phyloP scores from a whole-genome alignment of 2,113 vertebrate genomes.

The Podocnemis expansa region DNA sequence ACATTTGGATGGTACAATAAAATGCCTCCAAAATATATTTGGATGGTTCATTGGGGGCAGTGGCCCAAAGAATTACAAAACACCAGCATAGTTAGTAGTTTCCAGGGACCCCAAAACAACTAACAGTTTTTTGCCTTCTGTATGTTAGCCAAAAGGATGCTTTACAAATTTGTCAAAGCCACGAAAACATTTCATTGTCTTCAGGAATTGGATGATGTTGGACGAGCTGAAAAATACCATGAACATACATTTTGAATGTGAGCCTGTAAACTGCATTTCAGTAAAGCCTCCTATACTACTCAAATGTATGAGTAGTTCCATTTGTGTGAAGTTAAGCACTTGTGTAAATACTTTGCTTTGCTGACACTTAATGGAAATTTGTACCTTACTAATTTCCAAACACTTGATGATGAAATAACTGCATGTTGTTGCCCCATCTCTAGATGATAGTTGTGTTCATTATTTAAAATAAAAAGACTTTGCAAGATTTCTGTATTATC shows the following conservation, averaged over 20 bases:
- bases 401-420: neutral
- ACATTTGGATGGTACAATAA: too few relatives aligned
- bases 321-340: neutral
- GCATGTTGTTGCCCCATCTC: neutral
- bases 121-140: neutral
- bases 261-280: neutral
- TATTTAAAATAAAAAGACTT: neutral
- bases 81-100: neutral
- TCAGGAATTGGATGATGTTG: neutral
- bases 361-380: neutral
- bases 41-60: neutral
- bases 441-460: neutral
- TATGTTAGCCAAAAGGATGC: neutral
- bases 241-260: neutral
- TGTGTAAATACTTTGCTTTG: neutral
- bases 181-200: neutral
- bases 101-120: neutral
- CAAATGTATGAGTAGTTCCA: neutral
- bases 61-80: neutral
- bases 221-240: neutral
- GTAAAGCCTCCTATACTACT: neutral
- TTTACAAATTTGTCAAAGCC: neutral
- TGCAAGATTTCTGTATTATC: neutral
- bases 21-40: neutral
- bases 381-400: neutral